Evolutionary conservation across 2,888 invertebrate species (phyloP).

Genomic region (Mantis religiosa): DNA sequence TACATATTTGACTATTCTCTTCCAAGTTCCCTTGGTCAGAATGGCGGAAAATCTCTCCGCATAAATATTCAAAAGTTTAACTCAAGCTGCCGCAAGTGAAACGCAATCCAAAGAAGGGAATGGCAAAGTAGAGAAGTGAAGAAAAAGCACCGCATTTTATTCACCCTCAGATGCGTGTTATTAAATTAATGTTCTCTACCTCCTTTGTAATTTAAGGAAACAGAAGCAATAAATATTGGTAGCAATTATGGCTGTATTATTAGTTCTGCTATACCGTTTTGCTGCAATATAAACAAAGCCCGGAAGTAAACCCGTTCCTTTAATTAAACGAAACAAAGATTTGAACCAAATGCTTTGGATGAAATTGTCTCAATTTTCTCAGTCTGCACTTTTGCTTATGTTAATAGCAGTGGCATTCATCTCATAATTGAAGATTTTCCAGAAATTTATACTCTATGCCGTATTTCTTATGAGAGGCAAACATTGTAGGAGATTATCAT

Average conservation of each 20-base stretch:
- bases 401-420: too few relatives aligned
- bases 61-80: conserved; percentile 23
- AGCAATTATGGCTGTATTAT: not conserved
- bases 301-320: not conserved
- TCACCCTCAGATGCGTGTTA: not conserved
- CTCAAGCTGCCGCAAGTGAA: not conserved
- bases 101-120: not conserved
- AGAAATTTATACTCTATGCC: too few relatives aligned
- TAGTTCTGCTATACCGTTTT: not conserved
- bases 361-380: not conserved
- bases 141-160: not conserved
- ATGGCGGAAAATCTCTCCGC: conserved; percentile 19
- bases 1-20: not conserved
- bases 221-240: not conserved
- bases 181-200: not conserved
- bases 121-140: not conserved
- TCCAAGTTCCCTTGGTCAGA: conserved; percentile 16
- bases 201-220: not conserved
- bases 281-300: not conserved
- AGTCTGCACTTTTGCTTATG: too few relatives aligned
- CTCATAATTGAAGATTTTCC: too few relatives aligned
- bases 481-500: too few relatives aligned
- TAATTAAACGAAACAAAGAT: not conserved
- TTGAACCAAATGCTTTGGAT: not conserved
- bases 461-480: too few relatives aligned